Evolutionary conservation across 2,888 invertebrate species (phyloP).

Genomic region (Drosophila helvetica): DNA sequence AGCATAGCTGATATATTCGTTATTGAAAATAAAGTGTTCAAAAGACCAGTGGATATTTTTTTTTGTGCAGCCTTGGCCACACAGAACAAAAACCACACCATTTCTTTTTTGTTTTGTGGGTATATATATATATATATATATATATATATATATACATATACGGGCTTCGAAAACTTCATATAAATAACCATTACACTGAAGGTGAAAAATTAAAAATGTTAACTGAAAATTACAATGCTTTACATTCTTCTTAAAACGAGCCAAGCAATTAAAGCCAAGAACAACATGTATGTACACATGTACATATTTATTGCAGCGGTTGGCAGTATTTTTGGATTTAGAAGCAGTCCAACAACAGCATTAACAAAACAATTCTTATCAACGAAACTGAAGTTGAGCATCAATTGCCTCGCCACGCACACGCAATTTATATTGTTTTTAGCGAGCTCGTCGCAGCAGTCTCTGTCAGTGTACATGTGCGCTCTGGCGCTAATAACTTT

Average conservation of each 20-base stretch:
- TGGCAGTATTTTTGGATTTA: neutral
- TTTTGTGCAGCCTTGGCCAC: neutral
- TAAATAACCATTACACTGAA: too few species aligned
- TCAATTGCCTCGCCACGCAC: too few species aligned
- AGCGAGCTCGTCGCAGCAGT: too few species aligned
- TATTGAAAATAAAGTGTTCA: too few species aligned
- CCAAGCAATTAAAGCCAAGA: neutral
- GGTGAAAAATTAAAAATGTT: neutral
- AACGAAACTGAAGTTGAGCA: too few species aligned
- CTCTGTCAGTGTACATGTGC: too few species aligned
- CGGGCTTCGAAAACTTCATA: too few species aligned
- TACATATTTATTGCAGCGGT: neutral
- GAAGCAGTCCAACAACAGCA: too few species aligned
- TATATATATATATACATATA: neutral
- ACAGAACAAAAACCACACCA: neutral
- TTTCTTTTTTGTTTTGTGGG: neutral
- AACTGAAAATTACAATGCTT: neutral
- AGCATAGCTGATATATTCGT: too few species aligned
- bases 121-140: neutral
- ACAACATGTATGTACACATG: neutral
- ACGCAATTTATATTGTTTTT: too few species aligned
- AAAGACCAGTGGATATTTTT: neutral
- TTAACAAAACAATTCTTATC: too few species aligned
- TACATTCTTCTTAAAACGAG: neutral
- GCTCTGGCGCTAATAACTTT: too few species aligned